Conservation (phyloP, 1,140 invertebrate species). For the Tetramorium parvispinum region DNA sequence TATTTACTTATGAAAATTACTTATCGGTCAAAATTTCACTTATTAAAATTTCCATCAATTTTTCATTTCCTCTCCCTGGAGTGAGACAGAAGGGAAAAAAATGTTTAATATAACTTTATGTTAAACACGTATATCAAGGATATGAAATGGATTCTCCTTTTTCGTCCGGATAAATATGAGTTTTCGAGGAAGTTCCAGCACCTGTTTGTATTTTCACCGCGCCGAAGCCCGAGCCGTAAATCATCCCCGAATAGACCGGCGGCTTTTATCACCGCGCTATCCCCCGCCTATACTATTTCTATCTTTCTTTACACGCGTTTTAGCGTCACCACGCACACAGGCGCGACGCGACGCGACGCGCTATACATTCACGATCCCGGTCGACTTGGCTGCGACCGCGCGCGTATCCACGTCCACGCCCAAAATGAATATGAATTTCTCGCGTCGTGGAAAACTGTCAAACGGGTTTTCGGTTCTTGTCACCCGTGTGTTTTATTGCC, state of each 20-base stretch:
- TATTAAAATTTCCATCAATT: background rate
- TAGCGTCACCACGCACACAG: constrained; percentile 3
- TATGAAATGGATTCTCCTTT: constrained; percentile 40
- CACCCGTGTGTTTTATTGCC: constrained; percentile 57
- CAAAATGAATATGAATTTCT: constrained; percentile 75
- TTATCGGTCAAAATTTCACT: no score
- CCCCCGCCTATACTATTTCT: constrained; percentile 38
- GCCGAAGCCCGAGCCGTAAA: constrained; percentile 70
- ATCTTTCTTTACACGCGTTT: constrained; percentile 30
- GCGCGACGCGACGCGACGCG: background rate
- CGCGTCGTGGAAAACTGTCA: constrained; percentile 69
- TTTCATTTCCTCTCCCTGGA: background rate
- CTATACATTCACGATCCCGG: constrained; percentile 24
- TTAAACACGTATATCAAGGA: constrained; percentile 9
- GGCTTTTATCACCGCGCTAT: constrained; percentile 74
- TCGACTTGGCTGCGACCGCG: constrained; percentile 6
- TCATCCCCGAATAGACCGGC: constrained; percentile 75
- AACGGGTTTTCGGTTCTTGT: constrained; percentile 55
- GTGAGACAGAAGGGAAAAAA: background rate
- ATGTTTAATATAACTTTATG: constrained; percentile 35
- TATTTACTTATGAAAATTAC: background rate
- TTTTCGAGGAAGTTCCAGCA: constrained; percentile 71
- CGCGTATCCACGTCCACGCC: constrained; percentile 62
- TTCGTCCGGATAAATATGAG: constrained; percentile 70
- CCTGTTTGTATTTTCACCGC: constrained; percentile 77